These are phyloP conservation scores for Drosophila prolongata DNA, from an alignment of 2,888 invertebrate genomes.

Conservation along the genomic window DNA sequence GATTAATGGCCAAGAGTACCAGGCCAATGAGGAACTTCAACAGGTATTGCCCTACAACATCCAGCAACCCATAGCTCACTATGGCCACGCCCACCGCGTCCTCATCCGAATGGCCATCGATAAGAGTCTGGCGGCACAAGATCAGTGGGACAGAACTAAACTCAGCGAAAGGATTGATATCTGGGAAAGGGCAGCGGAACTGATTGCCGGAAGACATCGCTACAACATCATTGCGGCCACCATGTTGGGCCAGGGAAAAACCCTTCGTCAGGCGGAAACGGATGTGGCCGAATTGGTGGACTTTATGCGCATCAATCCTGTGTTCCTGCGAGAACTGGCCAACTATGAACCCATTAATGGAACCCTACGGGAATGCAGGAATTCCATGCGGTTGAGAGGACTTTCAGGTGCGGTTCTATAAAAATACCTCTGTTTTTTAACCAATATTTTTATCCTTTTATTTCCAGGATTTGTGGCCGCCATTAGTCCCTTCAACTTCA, in stretches of 20 bases:
- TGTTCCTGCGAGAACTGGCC: conserved; percentile 91
- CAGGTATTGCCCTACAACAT: conserved; percentile 96
- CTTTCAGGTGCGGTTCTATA: conserved; percentile 86
- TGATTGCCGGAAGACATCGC: conserved; percentile 94
- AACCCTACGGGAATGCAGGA: conserved; percentile 88
- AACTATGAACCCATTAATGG: conserved; percentile 96
- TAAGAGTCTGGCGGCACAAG: conserved; percentile 89
- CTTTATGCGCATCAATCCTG: conserved; percentile 93
- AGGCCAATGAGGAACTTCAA: conserved; percentile 89
- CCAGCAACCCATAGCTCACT: conserved; percentile 89
- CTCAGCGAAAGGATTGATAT: conserved; percentile 91
- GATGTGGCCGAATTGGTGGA: conserved; percentile 97
- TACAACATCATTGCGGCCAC: conserved; percentile 96
- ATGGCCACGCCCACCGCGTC: conserved; percentile 92
- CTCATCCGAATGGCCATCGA: conserved; percentile 93
- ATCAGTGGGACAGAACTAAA: conserved; percentile 93
- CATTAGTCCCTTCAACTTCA: conserved; percentile 99
- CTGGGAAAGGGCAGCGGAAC: conserved; percentile 93
- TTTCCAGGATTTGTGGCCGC: conserved; percentile 95
- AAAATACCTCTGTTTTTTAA: not conserved
- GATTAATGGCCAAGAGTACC: conserved; percentile 93
- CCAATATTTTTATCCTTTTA: not conserved
- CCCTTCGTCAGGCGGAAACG: conserved; percentile 97
- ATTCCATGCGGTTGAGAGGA: conserved; percentile 93
- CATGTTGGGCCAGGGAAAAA: conserved; percentile 98